phyloP scores from a whole-genome alignment of 2,888 invertebrate genomes.

The Cheilosia vulpina region DNA sequence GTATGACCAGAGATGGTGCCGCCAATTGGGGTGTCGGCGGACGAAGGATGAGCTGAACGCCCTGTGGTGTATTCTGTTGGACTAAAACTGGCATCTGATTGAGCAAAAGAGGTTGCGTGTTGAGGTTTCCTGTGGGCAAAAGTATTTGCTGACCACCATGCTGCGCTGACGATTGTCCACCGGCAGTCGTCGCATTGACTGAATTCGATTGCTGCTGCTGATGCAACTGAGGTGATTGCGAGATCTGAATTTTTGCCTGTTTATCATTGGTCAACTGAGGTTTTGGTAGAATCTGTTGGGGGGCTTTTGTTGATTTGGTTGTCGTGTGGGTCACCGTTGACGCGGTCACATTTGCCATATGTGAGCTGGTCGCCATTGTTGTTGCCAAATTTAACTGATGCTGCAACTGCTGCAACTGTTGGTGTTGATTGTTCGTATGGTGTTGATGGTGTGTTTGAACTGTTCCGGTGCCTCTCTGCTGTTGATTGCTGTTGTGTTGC shows the following conservation, averaged over 20 bases:
- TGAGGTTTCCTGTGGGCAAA: constrained; percentile 80
- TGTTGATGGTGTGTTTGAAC: constrained; percentile 73
- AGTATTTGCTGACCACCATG: constrained; percentile 81
- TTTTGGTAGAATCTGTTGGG: constrained; percentile 87
- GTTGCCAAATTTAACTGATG: constrained; percentile 69
- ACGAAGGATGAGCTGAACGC: constrained; percentile 89
- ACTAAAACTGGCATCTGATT: constrained; percentile 86
- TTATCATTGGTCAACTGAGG: constrained; percentile 81
- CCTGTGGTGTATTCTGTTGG: constrained; percentile 87
- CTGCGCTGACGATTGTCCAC: constrained; percentile 65
- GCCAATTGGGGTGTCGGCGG: constrained; percentile 86
- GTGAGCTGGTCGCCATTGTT: constrained; percentile 58
- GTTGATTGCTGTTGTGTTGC: constrained; percentile 75
- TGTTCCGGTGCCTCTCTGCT: constrained; percentile 78
- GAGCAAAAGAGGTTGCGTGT: constrained; percentile 82
- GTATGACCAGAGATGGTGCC: constrained; percentile 83
- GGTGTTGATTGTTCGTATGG: constrained; percentile 64
- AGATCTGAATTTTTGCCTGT: constrained; percentile 79
- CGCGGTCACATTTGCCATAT: constrained; percentile 57
- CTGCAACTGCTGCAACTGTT: constrained; percentile 69
- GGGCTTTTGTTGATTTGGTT: constrained; percentile 81
- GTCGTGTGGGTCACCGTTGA: constrained; percentile 58
- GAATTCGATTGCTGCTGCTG: constrained; percentile 78
- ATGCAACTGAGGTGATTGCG: constrained; percentile 81
- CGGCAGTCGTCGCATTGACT: constrained; percentile 57